Evolutionary conservation across 2,888 invertebrate genomes (phyloP).

Genomic region (Drosophila merina): DNA sequence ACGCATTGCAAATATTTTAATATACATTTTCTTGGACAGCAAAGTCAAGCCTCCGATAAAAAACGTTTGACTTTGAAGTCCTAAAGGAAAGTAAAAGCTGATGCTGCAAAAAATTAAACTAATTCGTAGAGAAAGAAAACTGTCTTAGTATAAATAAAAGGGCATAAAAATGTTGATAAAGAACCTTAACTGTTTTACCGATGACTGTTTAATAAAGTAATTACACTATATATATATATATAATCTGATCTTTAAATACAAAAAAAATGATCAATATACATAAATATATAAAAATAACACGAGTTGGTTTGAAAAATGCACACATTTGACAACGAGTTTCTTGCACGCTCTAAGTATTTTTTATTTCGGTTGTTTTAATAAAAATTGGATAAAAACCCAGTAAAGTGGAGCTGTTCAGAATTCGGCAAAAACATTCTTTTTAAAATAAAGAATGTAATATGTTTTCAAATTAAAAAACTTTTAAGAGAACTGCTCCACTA

Average conservation of each 20-base stretch:
- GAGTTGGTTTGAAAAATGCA: constrained; percentile 75
- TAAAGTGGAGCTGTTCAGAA: constrained; percentile 22
- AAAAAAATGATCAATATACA: constrained; percentile 19
- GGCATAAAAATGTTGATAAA: constrained; percentile 48
- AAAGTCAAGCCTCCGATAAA: constrained; percentile 31
- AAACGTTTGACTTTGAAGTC: constrained; percentile 60
- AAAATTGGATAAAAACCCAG: constrained; percentile 1
- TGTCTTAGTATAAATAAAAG: constrained; percentile 36
- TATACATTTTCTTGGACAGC: constrained; percentile 23
- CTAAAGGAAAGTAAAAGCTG: constrained; percentile 47
- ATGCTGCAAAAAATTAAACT: constrained; percentile 45
- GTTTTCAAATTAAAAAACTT: background rate
- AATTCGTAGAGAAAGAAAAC: constrained; percentile 48
- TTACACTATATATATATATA: constrained; percentile 20
- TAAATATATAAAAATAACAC: constrained; percentile 47
- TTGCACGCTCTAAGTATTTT: constrained; percentile 63
- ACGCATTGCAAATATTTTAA: constrained; percentile 36
- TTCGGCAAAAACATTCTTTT: background rate
- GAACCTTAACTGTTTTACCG: constrained; percentile 20
- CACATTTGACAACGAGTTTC: constrained; percentile 72
- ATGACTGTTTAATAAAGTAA: constrained; percentile 22
- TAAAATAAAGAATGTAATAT: background rate
- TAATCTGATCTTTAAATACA: constrained; percentile 32
- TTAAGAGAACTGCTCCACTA: constrained; percentile 37
- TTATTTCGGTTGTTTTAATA: constrained; percentile 40